Evolutionary conservation across 2,888 invertebrate species (phyloP), one percentile per base, ranked within the genome.

Genomic region (Polyommatus icarus): DNA sequence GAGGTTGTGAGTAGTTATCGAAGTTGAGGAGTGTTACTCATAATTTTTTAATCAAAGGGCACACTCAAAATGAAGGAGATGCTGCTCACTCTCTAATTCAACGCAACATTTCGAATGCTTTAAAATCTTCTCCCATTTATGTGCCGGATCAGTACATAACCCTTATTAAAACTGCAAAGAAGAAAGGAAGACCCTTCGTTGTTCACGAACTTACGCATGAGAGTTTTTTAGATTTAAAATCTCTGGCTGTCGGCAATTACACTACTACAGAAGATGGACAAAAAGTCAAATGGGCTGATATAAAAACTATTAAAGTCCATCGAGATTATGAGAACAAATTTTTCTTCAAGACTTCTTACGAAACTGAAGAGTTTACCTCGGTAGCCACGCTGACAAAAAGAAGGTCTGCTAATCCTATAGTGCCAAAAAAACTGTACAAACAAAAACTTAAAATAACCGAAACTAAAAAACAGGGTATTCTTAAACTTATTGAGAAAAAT

Each of bases 11-110:
- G n/a, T n/a, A 78, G n/a, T 71, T 73, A 8, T 24, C 72, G 50
- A 79, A 78, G 8, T 57, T 77, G 18, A 73, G 57, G 20, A 79
- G 78, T 78, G 80, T 85, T 50, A 84, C 82, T 7, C 84, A 85
- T 78, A 84, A 84, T 76, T 84, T 82, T 81, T 80, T 84, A 67
- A 83, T 84, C 67, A 80, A 81, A 76, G 84, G 84, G 8, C 84
- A 85, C 78, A 82, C 83, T 29, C 83, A 84, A 80, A 85, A 84
- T 80, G 83, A 84, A 73, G 84, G 83, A 1, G 84, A 84, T 77
- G 78, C 80, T 40, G 82, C 79, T 18, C 83, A 85, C 75, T 80
- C 81, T 36, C 54, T 80, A 10, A 85, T 84, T 76, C 80, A 83
- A 80, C 36, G 81, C 50, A 79, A 81, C 40, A 81, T 82, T 71